A percentile compares a stretch with the other conserved stretches of the same genome.
phyloP scores from a whole-genome alignment of 2,888 invertebrate species.

The Tipula confusa region DNA sequence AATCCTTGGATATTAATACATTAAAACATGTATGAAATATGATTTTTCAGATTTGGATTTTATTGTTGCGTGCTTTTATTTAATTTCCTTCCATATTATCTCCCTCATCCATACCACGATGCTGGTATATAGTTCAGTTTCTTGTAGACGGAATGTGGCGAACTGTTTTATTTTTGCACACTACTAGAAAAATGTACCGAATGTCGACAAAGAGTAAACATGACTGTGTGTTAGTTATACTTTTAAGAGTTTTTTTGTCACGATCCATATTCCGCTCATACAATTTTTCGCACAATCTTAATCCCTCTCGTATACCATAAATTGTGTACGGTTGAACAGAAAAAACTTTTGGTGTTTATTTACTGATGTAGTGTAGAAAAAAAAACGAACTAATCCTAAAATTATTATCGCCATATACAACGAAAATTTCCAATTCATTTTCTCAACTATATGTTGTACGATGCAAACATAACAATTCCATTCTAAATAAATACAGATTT shows the following conservation, averaged over 20 bases:
- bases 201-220: not conserved
- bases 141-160: too few species aligned
- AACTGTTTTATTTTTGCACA: not conserved
- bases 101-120: too few species aligned
- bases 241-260: not conserved
- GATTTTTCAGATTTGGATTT: not conserved
- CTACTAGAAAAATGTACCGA: not conserved
- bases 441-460: not conserved
- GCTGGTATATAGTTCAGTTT: too few species aligned
- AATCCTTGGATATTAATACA: not conserved
- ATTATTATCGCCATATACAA: not conserved
- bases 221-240: not conserved
- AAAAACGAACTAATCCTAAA: not conserved
- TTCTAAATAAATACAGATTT: not conserved
- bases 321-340: not conserved
- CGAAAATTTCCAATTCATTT: not conserved
- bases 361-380: not conserved
- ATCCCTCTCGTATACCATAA: not conserved
- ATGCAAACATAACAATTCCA: not conserved
- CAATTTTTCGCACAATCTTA: not conserved
- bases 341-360: not conserved
- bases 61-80: not conserved
- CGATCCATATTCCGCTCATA: not conserved
- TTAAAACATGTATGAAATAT: not conserved
- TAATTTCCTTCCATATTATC: not conserved